Evolutionary conservation across 2,113 vertebrate species (phyloP).

Genomic region (Prietella phreatophila): DNA sequence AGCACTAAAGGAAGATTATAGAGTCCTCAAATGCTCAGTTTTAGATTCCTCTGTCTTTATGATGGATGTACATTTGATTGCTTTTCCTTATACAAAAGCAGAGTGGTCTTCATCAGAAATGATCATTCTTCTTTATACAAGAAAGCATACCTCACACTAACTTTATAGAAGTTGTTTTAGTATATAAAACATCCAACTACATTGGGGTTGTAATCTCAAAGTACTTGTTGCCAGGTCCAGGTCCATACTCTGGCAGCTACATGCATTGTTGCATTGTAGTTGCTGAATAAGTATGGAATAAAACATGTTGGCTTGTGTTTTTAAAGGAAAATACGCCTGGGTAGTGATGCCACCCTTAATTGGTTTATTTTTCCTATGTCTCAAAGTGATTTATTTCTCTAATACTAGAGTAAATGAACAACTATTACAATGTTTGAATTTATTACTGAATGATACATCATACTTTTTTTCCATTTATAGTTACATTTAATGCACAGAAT

Average conservation of each 20-base stretch:
- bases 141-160: neutral
- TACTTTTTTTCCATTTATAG: neutral
- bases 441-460: neutral
- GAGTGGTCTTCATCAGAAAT: neutral
- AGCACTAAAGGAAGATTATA: neutral
- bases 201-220: neutral
- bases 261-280: neutral
- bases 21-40: neutral
- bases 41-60: no score
- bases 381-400: neutral
- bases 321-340: neutral
- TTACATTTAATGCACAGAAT: neutral
- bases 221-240: neutral
- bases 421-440: neutral
- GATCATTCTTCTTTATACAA: neutral
- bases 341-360: neutral
- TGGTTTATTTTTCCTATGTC: neutral
- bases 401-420: neutral
- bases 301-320: neutral
- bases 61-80: constrained; percentile 20
- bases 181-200: neutral
- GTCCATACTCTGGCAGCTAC: neutral
- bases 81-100: neutral
- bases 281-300: neutral
- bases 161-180: neutral